Conservation (phyloP, 2,888 invertebrate species). For the Morpho deidamia region DNA sequence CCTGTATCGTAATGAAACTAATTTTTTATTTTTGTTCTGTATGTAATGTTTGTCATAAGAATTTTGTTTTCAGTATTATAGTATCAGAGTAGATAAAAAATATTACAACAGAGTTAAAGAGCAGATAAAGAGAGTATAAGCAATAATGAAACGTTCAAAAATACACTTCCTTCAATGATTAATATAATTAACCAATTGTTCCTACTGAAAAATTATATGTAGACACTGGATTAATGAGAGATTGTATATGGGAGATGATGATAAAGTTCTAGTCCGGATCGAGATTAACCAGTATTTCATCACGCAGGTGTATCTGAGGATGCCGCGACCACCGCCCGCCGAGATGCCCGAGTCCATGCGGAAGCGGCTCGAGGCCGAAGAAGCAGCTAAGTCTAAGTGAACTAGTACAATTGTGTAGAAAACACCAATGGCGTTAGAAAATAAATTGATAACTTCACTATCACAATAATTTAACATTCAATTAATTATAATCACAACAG, state of each 20-base stretch:
- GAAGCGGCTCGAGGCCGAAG: constrained; percentile 80
- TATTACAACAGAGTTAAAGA: no score
- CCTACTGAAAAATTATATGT: constrained; percentile 55
- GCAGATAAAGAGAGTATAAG: no score
- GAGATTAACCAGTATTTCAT: background rate
- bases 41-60: no score
- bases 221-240: constrained; percentile 30
- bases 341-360: constrained; percentile 96
- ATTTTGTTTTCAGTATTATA: no score
- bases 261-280: background rate
- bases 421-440: background rate
- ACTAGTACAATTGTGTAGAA: constrained; percentile 18
- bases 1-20: no score
- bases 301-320: constrained; percentile 80
- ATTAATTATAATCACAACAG: no score
- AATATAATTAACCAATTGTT: constrained; percentile 57
- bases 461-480: background rate
- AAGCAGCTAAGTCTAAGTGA: constrained; percentile 53
- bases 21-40: no score
- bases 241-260: no score
- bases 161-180: constrained; percentile 54
- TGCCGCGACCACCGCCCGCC: constrained; percentile 97
- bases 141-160: no score
- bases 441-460: background rate
- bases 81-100: no score